These are phyloP conservation scores for Thymelicus acteon DNA, from an alignment of 2,888 invertebrate genomes.

Conservation along the genomic window DNA sequence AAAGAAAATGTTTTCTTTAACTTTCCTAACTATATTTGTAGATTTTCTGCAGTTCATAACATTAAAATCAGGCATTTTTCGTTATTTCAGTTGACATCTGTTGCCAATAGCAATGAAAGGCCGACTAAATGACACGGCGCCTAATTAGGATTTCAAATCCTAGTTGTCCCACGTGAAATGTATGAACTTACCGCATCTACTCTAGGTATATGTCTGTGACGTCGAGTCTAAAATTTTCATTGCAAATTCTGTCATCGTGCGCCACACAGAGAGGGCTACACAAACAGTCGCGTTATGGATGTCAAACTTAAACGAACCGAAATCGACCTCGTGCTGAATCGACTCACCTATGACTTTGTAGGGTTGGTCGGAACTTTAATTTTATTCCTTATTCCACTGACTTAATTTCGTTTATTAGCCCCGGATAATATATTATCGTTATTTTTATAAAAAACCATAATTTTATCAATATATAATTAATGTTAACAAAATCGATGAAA, in stretches of 20 bases:
- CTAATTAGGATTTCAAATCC: too few species aligned
- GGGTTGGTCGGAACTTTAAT: slow-evolving; percentile 41
- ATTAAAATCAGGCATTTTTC: too few species aligned
- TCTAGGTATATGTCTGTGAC: too few species aligned
- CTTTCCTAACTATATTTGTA: too few species aligned
- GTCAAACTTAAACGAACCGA: slow-evolving; percentile 83
- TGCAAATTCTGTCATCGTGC: slow-evolving; percentile 79
- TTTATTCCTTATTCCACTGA: not conserved
- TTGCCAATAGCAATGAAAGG: too few species aligned
- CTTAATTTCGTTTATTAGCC: not conserved
- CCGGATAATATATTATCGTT: not conserved
- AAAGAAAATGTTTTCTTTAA: too few species aligned
- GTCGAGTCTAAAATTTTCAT: slow-evolving; percentile 79
- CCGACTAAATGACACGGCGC: too few species aligned
- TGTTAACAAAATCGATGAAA: slow-evolving; percentile 14
- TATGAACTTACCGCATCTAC: too few species aligned
- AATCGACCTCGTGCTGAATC: slow-evolving; percentile 63
- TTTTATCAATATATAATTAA: not conserved
- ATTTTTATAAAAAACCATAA: not conserved
- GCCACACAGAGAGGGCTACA: slow-evolving; percentile 65
- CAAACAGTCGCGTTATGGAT: slow-evolving; percentile 79
- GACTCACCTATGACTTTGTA: slow-evolving; percentile 46
- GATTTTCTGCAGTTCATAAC: too few species aligned
- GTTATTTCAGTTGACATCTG: too few species aligned
- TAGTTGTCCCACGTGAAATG: too few species aligned